A percentile compares a stretch with the other conserved stretches of the same genome.
Evolutionary conservation across 2,113 vertebrate species (phyloP).

Genomic region (Zosterops lateralis): DNA sequence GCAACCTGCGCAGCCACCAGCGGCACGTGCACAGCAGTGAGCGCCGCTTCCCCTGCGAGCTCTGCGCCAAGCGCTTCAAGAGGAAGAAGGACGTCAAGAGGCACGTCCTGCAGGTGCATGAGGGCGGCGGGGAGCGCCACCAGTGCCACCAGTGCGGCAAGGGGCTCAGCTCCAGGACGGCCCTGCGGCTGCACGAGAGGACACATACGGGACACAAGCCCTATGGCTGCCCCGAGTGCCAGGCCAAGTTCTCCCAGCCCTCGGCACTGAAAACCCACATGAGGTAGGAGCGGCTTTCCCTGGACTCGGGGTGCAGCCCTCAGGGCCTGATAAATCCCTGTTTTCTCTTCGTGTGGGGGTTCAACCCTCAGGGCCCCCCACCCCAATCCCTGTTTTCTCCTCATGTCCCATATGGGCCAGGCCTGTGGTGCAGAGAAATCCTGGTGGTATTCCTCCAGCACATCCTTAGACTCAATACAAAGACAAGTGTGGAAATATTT

Average conservation of each 20-base stretch:
- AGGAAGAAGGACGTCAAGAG: conserved; percentile 94
- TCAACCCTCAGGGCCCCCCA: neutral
- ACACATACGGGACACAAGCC: conserved; percentile 92
- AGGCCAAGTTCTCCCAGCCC: conserved; percentile 92
- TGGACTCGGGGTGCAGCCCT: neutral
- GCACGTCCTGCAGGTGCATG: conserved; percentile 92
- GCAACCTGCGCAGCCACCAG: conserved; percentile 94
- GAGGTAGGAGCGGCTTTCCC: conserved; percentile 76
- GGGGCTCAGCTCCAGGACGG: conserved; percentile 91
- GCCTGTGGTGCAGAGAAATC: neutral
- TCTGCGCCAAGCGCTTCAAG: conserved; percentile 94
- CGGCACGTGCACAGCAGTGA: conserved; percentile 92
- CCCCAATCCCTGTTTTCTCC: neutral
- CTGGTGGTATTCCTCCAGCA: neutral
- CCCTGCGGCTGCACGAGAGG: conserved; percentile 88
- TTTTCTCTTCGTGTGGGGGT: too few relatives aligned
- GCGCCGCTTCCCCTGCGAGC: conserved; percentile 86
- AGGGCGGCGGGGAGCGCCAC: conserved; percentile 84
- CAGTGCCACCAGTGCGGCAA: conserved; percentile 89
- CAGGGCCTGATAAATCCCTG: neutral
- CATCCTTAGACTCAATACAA: too few relatives aligned
- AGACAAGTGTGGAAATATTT: neutral
- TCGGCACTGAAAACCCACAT: conserved; percentile 95
- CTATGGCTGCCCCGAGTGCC: conserved; percentile 85
- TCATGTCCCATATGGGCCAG: fast-evolving